phyloP scores from a whole-genome alignment of 2,888 invertebrate genomes.

The Pollenia amentaria region DNA sequence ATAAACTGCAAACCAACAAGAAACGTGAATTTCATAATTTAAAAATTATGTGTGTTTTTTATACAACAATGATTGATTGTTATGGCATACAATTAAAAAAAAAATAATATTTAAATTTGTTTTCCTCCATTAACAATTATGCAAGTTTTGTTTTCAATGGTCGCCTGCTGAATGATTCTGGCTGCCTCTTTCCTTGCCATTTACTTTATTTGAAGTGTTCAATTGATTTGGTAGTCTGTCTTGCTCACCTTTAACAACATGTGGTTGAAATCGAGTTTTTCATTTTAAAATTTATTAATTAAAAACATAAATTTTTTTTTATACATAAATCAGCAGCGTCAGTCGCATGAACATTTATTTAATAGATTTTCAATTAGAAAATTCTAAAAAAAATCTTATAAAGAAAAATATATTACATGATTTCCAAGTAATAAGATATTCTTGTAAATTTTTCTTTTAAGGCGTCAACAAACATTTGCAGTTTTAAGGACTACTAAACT shows the following conservation, averaged over 20 bases:
- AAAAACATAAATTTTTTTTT: constrained; percentile 5
- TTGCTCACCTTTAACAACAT: constrained; percentile 22
- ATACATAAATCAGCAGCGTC: background rate
- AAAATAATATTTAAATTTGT: constrained; percentile 20
- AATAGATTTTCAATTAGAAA: constrained; percentile 7
- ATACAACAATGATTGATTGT: constrained; percentile 41
- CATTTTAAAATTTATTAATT: constrained; percentile 32
- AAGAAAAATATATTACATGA: background rate
- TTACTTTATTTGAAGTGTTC: constrained; percentile 2
- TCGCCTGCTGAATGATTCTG: background rate
- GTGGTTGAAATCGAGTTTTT: constrained; percentile 35
- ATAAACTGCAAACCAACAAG: constrained; percentile 17
- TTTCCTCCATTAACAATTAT: constrained; percentile 27
- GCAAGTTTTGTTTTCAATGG: constrained; percentile 47
- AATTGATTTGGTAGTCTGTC: background rate
- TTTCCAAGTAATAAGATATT: background rate
- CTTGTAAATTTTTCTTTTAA: background rate
- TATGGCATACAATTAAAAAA: constrained; percentile 13
- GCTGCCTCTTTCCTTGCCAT: constrained; percentile 19
- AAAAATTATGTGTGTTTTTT: constrained; percentile 13
- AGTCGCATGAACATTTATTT: background rate
- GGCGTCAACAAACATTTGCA: background rate
- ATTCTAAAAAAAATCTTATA: constrained; percentile 1
- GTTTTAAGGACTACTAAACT: background rate
- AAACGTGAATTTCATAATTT: constrained; percentile 57